phyloP scores from a whole-genome alignment of 2,113 vertebrate genomes.

The Sebastes fasciatus region DNA sequence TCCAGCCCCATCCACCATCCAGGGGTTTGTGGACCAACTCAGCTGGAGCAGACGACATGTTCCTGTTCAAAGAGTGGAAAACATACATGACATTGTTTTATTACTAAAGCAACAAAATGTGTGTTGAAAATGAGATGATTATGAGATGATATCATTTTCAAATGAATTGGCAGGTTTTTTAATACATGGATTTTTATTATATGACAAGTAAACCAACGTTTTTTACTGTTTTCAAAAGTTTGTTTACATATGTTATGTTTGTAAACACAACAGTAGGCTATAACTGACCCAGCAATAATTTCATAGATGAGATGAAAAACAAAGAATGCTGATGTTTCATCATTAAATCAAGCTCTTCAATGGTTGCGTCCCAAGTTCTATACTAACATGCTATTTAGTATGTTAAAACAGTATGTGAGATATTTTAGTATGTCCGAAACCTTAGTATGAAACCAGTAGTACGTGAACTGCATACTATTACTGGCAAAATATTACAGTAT shows the following conservation, averaged over 20 bases:
- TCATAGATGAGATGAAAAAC: background rate
- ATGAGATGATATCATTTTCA: too few species aligned
- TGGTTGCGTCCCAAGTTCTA: too few species aligned
- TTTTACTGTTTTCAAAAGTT: background rate
- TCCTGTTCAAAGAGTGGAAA: slow-evolving; percentile 46
- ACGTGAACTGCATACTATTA: too few species aligned
- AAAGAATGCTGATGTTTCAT: background rate
- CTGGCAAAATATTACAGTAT: too few species aligned
- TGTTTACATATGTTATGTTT: background rate
- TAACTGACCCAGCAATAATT: background rate
- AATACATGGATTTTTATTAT: background rate
- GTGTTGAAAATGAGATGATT: background rate
- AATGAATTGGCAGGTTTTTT: background rate
- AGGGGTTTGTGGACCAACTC: slow-evolving; percentile 67
- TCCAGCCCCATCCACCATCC: slow-evolving; percentile 88
- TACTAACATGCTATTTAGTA: too few species aligned
- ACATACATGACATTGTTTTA: background rate
- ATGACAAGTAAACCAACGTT: background rate
- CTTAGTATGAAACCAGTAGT: too few species aligned
- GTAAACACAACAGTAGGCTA: background rate
- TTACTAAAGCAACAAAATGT: background rate
- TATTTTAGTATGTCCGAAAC: too few species aligned
- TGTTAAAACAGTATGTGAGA: too few species aligned
- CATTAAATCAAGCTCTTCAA: too few species aligned
- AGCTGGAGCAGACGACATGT: slow-evolving; percentile 69